Percentiles rank a stretch among this genome's conserved stretches.
These are phyloP conservation scores for Caenorhabditis sp. DNA, from an alignment of 2,888 invertebrate species.

Conservation along the genomic window DNA sequence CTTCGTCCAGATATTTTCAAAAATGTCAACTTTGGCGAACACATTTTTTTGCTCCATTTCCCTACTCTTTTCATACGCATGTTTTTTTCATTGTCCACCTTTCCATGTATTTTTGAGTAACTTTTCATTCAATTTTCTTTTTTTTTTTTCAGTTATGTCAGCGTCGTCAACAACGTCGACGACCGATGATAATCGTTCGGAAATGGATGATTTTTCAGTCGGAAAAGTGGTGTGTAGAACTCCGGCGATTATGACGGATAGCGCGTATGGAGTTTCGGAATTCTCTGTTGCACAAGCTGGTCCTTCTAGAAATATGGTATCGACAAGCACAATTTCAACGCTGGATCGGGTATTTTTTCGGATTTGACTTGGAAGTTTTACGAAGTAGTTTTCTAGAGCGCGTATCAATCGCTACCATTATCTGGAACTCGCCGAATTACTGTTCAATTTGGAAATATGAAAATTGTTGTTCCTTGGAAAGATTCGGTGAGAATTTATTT, in stretches of 20 bases:
- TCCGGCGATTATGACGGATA: background rate
- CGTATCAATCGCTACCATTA: conserved; percentile 29
- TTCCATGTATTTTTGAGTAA: too few species aligned
- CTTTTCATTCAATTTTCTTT: too few species aligned
- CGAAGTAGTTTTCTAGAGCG: conserved; percentile 40
- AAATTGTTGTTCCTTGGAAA: conserved; percentile 51
- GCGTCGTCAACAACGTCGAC: conserved; percentile 40
- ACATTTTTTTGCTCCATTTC: too few species aligned
- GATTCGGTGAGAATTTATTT: conserved; percentile 21
- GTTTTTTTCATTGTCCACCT: too few species aligned
- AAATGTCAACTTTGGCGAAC: too few species aligned
- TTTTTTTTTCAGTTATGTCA: conserved; percentile 7
- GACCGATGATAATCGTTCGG: conserved; percentile 3
- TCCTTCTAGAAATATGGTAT: background rate
- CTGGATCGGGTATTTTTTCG: conserved; percentile 22
- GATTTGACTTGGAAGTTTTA: background rate
- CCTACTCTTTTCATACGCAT: too few species aligned
- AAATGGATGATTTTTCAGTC: background rate
- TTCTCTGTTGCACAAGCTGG: background rate
- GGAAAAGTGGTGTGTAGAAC: background rate
- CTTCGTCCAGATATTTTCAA: too few species aligned
- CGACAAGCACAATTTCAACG: conserved; percentile 30
- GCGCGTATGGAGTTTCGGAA: background rate
- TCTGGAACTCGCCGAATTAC: conserved; percentile 42
- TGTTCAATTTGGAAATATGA: conserved; percentile 45